Base-by-base conservation (phyloP, 1,140 invertebrate species). In the Drosophila pachea region DNA sequence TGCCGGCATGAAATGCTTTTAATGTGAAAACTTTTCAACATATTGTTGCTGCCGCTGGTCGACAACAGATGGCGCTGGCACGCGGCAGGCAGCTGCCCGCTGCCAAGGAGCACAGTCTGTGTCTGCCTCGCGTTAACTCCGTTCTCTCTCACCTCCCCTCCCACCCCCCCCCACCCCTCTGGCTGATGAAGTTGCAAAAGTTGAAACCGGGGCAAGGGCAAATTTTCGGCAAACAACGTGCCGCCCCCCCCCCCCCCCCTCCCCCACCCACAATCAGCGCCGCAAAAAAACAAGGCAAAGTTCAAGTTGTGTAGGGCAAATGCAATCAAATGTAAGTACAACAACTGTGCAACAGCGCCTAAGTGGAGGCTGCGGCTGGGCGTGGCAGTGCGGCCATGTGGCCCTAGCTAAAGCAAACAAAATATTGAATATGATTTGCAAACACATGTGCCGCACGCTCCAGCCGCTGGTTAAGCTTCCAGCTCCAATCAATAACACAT, bases 401-500 rank as follows among this genome's bases (percentile, higher is more conserved):
- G 16, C 7, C 55, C 49, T 36, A 14, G n/a, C 40, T 43, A 43
- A 43, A 49, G 55, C 68, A 73, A 78, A 79, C 79, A 84, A 83
- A 73, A 83, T 84, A 79, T 84, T 83, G 78, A 83, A 83, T 83
- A 84, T 84, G 75, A 84, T 84, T 83, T 75, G 79, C 76, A 65
- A 78, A 84, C 79, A 84, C 64, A 76, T 84, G 75, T 58, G 72
- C 49, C 49, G 8, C 11, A 22, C 8, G 8, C 60, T 11, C 5
- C 31, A 6, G 16, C 43, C 59, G 54, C 56, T 63, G 43, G 55
- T 73, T 54, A 12, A 42, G 49, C 52, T 61, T 61, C n/a, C 78
- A 69, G 58, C 72, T 73, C 9, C 78, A 83, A 83, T 83, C 78
- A 82, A 84, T 84, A 82, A 74, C 36, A 43, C 48, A 43, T 56